These are phyloP conservation scores for Phenganax subtilis DNA, from an alignment of 92 coral and sea anemone genomes.

Conservation along the genomic window DNA sequence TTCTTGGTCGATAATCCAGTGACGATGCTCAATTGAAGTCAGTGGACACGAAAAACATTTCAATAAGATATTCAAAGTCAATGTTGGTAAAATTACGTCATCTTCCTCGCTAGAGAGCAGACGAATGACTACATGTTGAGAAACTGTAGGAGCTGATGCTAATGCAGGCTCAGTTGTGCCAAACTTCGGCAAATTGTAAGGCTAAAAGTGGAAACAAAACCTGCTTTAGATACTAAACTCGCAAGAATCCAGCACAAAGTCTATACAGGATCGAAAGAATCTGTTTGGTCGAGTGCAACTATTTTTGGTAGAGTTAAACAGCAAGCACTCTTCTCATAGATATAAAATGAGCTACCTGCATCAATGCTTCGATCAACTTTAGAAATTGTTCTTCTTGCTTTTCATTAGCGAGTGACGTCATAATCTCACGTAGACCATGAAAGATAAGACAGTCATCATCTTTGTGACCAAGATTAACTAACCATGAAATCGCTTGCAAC, in stretches of 20 bases:
- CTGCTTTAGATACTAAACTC: neutral
- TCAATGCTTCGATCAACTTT: conserved; percentile 18
- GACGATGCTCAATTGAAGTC: neutral
- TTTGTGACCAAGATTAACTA: conserved; percentile 20
- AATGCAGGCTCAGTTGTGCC: conserved; percentile 15
- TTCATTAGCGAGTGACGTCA: neutral
- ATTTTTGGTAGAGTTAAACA: no score
- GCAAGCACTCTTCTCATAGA: neutral
- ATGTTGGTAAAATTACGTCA: neutral
- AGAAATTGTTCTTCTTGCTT: conserved; percentile 35
- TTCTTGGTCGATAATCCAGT: conserved; percentile 32
- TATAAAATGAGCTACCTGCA: conserved; percentile 23
- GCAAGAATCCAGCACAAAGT: no score
- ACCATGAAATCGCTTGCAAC: conserved; percentile 21
- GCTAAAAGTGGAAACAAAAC: conserved; percentile 9
- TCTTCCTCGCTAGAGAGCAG: conserved; percentile 20
- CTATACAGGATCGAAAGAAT: no score
- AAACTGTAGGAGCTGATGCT: neutral
- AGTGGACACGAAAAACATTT: conserved; percentile 9
- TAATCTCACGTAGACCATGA: neutral
- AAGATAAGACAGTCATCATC: conserved; percentile 20
- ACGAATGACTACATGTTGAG: neutral
- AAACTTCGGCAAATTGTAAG: conserved; percentile 6
- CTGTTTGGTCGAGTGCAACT: no score
- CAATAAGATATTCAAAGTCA: conserved; percentile 10